Conservation (phyloP, 2,113 vertebrate genomes). For the Dromiciops gliroides region DNA sequence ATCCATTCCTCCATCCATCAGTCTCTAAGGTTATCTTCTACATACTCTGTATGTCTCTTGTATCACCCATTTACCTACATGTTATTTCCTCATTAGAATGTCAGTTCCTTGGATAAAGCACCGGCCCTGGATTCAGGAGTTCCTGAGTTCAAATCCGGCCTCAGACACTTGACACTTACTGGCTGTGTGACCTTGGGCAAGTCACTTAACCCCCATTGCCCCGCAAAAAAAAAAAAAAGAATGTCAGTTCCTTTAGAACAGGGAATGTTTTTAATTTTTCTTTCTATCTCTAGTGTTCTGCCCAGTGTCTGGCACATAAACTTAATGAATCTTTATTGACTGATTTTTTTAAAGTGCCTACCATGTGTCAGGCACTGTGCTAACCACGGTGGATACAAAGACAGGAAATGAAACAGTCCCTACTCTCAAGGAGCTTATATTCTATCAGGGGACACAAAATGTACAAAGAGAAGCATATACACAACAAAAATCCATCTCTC, state of each 20-base stretch:
- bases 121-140: no score
- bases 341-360: not conserved
- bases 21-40: conserved; percentile 9
- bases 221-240: no score
- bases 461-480: not conserved
- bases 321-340: not conserved
- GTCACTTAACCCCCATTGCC: no score
- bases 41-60: not conserved
- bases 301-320: not conserved
- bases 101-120: no score
- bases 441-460: not conserved
- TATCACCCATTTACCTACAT: not conserved
- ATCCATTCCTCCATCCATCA: conserved; percentile 25
- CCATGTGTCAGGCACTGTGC: not conserved
- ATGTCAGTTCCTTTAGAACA: not conserved
- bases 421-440: not conserved
- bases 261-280: not conserved
- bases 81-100: not conserved
- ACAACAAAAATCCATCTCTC: not conserved
- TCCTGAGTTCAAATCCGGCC: no score
- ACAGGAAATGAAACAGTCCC: not conserved
- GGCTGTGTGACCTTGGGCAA: no score
- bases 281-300: not conserved
- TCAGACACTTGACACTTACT: no score
- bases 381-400: not conserved